These are phyloP conservation scores for Tragelaphus scriptus DNA, from an alignment of 2,113 vertebrate genomes.

Conservation along the genomic window DNA sequence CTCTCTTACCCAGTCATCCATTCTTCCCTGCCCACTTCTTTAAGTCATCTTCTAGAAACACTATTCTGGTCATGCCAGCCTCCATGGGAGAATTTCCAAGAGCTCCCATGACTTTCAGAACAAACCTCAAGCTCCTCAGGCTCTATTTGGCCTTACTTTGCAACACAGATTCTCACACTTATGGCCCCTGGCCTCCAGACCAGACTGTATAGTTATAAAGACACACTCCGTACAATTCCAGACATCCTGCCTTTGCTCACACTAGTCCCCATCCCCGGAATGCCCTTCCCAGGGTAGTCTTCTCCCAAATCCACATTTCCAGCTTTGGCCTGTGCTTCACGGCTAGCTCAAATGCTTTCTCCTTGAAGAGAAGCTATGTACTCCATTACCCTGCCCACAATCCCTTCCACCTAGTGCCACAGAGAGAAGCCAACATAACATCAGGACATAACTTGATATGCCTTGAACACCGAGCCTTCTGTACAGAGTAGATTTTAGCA, in stretches of 20 bases:
- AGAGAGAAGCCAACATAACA: neutral
- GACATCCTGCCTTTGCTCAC: neutral
- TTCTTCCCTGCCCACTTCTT: neutral
- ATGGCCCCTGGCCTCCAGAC: neutral
- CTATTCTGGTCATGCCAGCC: neutral
- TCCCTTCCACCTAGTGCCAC: neutral
- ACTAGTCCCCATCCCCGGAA: neutral
- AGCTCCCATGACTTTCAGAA: neutral
- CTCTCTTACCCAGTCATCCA: neutral
- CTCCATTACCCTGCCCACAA: neutral
- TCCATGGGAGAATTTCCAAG: neutral
- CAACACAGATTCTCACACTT: neutral
- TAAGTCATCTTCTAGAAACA: neutral
- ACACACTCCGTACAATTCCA: neutral
- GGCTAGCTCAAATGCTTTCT: neutral
- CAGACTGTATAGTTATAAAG: neutral
- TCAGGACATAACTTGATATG: neutral
- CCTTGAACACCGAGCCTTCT: neutral
- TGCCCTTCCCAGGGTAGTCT: neutral
- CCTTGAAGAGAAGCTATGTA: neutral
- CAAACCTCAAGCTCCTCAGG: neutral
- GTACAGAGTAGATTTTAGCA: constrained; percentile 42
- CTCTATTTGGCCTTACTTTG: neutral
- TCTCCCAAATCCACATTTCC: neutral
- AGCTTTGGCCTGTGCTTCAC: neutral